Conservation (phyloP, 2,113 vertebrate genomes). For the Zapornia atra region DNA sequence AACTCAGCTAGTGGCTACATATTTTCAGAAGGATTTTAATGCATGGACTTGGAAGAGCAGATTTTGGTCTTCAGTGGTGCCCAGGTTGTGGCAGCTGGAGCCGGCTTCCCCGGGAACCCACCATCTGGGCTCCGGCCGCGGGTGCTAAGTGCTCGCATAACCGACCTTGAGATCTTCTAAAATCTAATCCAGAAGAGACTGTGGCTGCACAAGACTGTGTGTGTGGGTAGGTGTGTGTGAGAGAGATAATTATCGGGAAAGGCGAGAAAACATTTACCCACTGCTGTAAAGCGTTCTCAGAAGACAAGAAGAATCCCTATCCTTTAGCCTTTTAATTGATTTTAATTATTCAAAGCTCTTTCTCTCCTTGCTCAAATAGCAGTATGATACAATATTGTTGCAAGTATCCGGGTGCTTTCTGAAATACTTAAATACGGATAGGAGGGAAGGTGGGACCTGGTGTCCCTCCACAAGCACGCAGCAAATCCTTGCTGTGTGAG, state of each 20-base stretch:
- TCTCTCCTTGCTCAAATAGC: conserved; percentile 60
- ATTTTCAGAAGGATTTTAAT: neutral
- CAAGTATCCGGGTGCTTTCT: conserved; percentile 27
- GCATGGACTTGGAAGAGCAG: neutral
- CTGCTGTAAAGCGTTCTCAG: conserved; percentile 43
- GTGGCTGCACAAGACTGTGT: neutral
- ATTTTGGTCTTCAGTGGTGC: neutral
- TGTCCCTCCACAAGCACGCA: neutral
- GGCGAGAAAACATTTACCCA: conserved; percentile 60
- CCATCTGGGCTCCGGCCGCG: fast-evolving
- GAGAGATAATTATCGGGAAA: conserved; percentile 45
- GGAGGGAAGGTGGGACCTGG: conserved; percentile 27
- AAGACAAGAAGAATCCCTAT: conserved; percentile 57
- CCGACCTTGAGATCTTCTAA: neutral
- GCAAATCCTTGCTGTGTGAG: conserved; percentile 6
- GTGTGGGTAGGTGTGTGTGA: conserved; percentile 16
- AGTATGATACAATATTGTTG: conserved; percentile 50
- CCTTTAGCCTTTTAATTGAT: conserved; percentile 70
- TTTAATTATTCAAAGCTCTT: conserved; percentile 72
- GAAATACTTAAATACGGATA: conserved; percentile 54
- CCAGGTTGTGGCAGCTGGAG: neutral
- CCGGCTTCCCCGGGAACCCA: neutral
- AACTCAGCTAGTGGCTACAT: neutral
- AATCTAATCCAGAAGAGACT: neutral
- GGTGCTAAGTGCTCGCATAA: neutral